Base-by-base conservation (phyloP, 2,797 vertebrate species). In the Pelodytes ibericus region DNA sequence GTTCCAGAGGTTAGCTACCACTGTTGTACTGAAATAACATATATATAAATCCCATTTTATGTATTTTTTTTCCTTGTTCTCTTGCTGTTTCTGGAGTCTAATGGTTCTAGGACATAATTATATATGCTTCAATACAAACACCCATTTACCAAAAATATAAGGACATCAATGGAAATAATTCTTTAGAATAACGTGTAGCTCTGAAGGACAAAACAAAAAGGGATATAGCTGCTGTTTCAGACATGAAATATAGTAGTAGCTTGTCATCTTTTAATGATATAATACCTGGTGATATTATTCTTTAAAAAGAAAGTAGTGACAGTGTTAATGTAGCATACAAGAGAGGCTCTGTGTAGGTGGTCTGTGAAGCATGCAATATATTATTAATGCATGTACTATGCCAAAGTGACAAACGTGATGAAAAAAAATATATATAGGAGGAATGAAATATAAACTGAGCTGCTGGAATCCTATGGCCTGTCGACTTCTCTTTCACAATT, bases 281-380 rank as follows among this genome's bases (percentile, higher is more conserved):
- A 47, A 66, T 53, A 65, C 66, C 62, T 66, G 60, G 44, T 41
- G 70, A 39, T 59, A 36, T 72, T 26, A 33, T 49, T 22, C 49
- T 36, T 51, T 71, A 24, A 11, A 67, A 47, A 58, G 51, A 22
- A 76, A 39, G 24, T 65, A 58, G 9, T 8, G 3, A 67, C 29
- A 16, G 53, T n/a, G 39, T 26, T 51, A 33, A 31, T 24, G 61
- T 53, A 60, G 53, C 29, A 33, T 72, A 39, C 6, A 41, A 26
- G 24, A 51, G 22, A 56, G 53, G 25, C 30, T 61, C 62, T 78
- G 75, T 67, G 75, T 67, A 72, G 75, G 70, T 66, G 61, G 75
- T 58, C 51, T 72, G 31, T 78, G 75, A 79, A 49, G 56, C 72
- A 49, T 67, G 63, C 47, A 63, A 74, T 68, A n/a, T 36, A 73